A percentile compares a stretch with the other conserved stretches of the same genome.
phyloP scores from a whole-genome alignment of 1,140 invertebrate species.

The Heliothis subflexa region DNA sequence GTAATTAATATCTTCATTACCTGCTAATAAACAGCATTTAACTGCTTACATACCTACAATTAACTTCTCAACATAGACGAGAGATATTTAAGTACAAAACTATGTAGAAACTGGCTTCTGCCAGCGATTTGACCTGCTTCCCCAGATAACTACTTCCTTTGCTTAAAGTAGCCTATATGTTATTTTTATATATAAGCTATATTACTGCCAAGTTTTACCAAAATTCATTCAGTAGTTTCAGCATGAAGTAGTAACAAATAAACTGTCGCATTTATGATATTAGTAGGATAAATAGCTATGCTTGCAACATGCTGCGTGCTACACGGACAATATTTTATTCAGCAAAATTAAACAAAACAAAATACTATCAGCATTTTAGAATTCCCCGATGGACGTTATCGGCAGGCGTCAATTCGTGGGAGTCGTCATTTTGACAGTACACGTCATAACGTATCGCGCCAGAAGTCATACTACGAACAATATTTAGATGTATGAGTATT shows the following conservation, averaged over 20 bases:
- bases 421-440: constrained; percentile 38
- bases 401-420: constrained; percentile 40
- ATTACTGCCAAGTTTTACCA: too few relatives aligned
- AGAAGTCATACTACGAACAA: background rate
- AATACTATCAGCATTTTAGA: constrained; percentile 46
- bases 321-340: constrained; percentile 22
- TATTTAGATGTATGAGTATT: too few relatives aligned
- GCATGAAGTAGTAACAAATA: too few relatives aligned
- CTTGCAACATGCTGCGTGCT: background rate
- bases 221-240: too few relatives aligned
- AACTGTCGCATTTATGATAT: too few relatives aligned
- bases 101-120: background rate
- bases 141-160: background rate
- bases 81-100: background rate
- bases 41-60: background rate
- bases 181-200: too few relatives aligned
- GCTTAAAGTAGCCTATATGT: too few relatives aligned
- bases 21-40: background rate
- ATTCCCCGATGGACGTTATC: constrained; percentile 44
- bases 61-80: background rate
- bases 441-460: background rate
- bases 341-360: constrained; percentile 42
- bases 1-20: constrained; percentile 20
- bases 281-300: constrained; percentile 4
- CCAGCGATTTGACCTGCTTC: too few relatives aligned